Evolutionary conservation across 2,113 vertebrate species (phyloP).

Genomic region (Eulacestoma nigropectus): DNA sequence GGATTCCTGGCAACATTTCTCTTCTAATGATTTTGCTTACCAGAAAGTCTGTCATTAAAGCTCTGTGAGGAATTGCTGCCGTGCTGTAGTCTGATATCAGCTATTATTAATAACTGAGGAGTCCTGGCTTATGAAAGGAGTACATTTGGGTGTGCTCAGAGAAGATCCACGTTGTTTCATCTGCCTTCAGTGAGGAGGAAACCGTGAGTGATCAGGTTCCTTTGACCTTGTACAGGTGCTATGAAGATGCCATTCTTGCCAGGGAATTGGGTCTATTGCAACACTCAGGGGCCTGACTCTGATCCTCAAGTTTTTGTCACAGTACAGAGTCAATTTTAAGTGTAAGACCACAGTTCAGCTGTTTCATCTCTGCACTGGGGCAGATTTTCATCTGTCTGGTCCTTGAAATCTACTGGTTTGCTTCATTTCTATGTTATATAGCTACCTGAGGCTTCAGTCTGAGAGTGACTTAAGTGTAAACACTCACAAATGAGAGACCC

Average conservation of each 20-base stretch:
- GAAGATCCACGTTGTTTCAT: not conserved
- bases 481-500: not conserved
- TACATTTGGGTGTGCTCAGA: not conserved
- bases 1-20: not conserved
- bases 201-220: not conserved
- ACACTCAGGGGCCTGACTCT: not conserved
- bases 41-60: not conserved
- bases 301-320: not conserved
- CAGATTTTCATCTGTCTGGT: not conserved
- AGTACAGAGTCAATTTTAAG: not conserved
- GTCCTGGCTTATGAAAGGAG: not conserved
- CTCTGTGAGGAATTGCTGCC: not conserved
- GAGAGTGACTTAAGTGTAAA: not conserved
- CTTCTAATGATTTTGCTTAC: not conserved
- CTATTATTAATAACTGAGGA: not conserved
- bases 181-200: not conserved
- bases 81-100: not conserved
- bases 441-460: not conserved
- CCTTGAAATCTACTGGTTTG: not conserved
- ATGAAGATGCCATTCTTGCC: not conserved
- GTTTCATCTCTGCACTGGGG: not conserved
- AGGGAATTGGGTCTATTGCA: not conserved
- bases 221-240: not conserved
- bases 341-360: not conserved
- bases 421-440: not conserved